Evolutionary conservation across 1,140 invertebrate genomes (phyloP), one percentile per base, ranked within the genome.

Genomic region (Eupristina koningsbergeri): DNA sequence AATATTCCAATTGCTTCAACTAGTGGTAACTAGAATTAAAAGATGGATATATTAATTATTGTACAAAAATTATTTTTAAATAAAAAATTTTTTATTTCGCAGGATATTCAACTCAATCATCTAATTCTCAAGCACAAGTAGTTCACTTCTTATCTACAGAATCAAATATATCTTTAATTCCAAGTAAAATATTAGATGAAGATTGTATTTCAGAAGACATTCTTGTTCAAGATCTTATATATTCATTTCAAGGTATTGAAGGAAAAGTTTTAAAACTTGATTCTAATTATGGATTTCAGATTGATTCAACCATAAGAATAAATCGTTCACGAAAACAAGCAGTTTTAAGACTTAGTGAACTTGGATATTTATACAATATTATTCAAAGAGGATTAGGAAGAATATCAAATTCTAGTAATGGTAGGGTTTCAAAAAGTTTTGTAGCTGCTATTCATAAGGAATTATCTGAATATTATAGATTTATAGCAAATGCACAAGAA

Each of bases 291-390:
- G 95, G 94, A 7, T 96, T 96, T 87, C 94, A 94, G 88, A 93
- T 97, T 71, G 94, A 96, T 88, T 91, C 94, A 2, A 94, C 94
- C 88, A 93, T 93, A 31, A 91, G 88, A 22, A 82, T 89, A 2
- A 93, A 90, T 9, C 89, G 89, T 71, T 89, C 89, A 22, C 88
- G 91, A 61, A 92, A 87, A 84, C 93, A 95, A 84, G 93, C 93
- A 47, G 93, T 97, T 11, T 90, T 96, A 22, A 94, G 96, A 73
- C 91, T 98, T 15, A 95, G 96, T 6, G 97, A 98, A 89, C 93
- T 98, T 61, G 98, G 98, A 5, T 97, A 96, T 93, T 93, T 98
- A 79, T 96, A 98, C 89, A 96, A 96, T 89, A 93, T 96, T 85
- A 94, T 98, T 34, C 93, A 96, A 84, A 94, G 95, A 84, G 94